phyloP scores from a whole-genome alignment of 2,888 invertebrate species.

The Cynaeus angustus region DNA sequence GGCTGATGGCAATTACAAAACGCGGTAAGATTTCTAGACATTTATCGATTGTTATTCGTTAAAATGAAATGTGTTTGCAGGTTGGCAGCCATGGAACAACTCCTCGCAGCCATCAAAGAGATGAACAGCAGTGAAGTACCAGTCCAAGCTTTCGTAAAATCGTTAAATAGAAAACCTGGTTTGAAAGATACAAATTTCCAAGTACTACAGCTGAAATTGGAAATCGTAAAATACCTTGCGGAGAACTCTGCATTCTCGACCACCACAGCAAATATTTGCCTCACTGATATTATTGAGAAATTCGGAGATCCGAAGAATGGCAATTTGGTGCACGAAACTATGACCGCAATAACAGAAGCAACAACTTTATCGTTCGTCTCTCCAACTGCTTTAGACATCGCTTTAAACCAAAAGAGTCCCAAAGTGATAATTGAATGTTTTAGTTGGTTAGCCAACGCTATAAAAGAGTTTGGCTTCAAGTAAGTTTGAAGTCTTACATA shows the following conservation, averaged over 20 bases:
- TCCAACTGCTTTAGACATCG: slow-evolving; percentile 81
- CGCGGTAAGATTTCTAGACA: slow-evolving; percentile 66
- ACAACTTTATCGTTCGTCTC: slow-evolving; percentile 84
- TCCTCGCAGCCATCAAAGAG: slow-evolving; percentile 77
- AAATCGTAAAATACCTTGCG: slow-evolving; percentile 85
- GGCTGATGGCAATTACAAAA: slow-evolving; percentile 90
- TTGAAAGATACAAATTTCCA: slow-evolving; percentile 93
- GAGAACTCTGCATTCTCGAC: slow-evolving; percentile 83
- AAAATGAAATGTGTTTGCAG: slow-evolving; percentile 77
- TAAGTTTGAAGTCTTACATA: slow-evolving; percentile 74
- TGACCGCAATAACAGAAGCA: slow-evolving; percentile 85
- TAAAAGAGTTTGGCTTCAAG: slow-evolving; percentile 91
- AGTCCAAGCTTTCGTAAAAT: slow-evolving; percentile 84
- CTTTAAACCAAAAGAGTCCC: slow-evolving; percentile 91
- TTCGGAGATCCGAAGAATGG: slow-evolving; percentile 89
- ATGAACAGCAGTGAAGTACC: slow-evolving; percentile 79
- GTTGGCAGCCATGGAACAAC: slow-evolving; percentile 83
- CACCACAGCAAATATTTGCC: slow-evolving; percentile 82
- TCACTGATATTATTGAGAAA: slow-evolving; percentile 89
- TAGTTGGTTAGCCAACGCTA: slow-evolving; percentile 84
- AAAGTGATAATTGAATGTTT: slow-evolving; percentile 92
- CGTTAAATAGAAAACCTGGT: slow-evolving; percentile 88
- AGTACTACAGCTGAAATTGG: slow-evolving; percentile 88
- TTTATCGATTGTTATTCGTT: too few species aligned
- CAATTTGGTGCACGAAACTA: slow-evolving; percentile 79